Conservation (phyloP, 2,888 invertebrate genomes). For the Sinopyrophorus schimmeli region DNA sequence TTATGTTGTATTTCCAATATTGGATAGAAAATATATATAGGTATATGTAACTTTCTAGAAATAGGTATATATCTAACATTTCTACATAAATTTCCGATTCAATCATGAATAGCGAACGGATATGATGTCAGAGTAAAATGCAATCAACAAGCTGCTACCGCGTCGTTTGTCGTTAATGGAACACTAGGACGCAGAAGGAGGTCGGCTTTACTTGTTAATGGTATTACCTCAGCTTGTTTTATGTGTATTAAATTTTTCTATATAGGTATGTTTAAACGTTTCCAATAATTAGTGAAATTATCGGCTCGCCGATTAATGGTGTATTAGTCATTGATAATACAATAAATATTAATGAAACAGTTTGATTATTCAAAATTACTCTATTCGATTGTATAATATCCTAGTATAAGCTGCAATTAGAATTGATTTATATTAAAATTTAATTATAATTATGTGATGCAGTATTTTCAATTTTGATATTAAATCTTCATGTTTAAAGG, state of each 20-base stretch:
- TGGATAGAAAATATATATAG: no score
- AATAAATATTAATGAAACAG: background rate
- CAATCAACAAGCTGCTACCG: conserved; percentile 16
- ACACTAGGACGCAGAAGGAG: conserved; percentile 34
- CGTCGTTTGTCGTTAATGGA: conserved; percentile 19
- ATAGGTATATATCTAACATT: no score
- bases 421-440: no score
- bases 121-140: conserved; percentile 16
- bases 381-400: no score
- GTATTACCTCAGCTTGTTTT: background rate
- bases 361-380: background rate
- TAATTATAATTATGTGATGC: no score
- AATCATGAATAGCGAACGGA: conserved; percentile 8
- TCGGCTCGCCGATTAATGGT: background rate
- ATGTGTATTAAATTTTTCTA: background rate
- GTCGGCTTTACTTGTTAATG: conserved; percentile 19
- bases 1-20: no score
- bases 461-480: no score
- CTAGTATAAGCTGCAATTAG: no score
- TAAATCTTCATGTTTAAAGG: no score
- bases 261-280: background rate
- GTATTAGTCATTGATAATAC: background rate
- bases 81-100: conserved; percentile 16
- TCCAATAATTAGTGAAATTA: background rate
- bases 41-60: no score